Conservation (phyloP, 2,888 invertebrate species). For the Drosophila anceps region DNA sequence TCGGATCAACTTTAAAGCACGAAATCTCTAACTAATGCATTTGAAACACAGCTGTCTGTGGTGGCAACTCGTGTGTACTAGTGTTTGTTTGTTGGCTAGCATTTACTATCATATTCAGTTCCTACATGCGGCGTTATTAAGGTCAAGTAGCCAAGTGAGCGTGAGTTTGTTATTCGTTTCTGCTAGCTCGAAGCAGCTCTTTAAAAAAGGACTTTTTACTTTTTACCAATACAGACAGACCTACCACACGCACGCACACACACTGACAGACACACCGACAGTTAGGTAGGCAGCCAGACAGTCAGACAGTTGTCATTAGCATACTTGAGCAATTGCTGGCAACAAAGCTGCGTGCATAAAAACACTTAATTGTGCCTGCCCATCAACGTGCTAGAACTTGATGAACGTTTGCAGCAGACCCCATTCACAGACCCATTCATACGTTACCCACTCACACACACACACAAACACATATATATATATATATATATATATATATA, state of each 20-base stretch:
- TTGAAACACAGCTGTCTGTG: constrained; percentile 25
- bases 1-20: constrained; percentile 37
- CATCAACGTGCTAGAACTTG: constrained; percentile 70
- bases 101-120: constrained; percentile 42
- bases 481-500: too few species aligned
- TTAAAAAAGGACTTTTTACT: constrained; percentile 26
- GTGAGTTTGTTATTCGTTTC: neutral
- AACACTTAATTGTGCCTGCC: constrained; percentile 76
- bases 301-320: constrained; percentile 63
- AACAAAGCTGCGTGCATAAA: constrained; percentile 74
- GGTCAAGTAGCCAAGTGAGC: constrained; percentile 43
- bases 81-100: constrained; percentile 1
- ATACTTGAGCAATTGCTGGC: constrained; percentile 70
- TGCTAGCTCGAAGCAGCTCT: constrained; percentile 19
- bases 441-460: neutral
- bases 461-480: neutral
- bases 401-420: constrained; percentile 42
- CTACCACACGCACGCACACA: neutral
- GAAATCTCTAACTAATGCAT: constrained; percentile 12
- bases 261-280: too few species aligned
- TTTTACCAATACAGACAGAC: neutral
- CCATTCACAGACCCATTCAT: constrained; percentile 1
- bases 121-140: constrained; percentile 42
- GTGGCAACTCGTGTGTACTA: neutral
- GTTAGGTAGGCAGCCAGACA: neutral